phyloP scores from a whole-genome alignment of 2,797 vertebrate genomes.

The Galagoides demidoff region DNA sequence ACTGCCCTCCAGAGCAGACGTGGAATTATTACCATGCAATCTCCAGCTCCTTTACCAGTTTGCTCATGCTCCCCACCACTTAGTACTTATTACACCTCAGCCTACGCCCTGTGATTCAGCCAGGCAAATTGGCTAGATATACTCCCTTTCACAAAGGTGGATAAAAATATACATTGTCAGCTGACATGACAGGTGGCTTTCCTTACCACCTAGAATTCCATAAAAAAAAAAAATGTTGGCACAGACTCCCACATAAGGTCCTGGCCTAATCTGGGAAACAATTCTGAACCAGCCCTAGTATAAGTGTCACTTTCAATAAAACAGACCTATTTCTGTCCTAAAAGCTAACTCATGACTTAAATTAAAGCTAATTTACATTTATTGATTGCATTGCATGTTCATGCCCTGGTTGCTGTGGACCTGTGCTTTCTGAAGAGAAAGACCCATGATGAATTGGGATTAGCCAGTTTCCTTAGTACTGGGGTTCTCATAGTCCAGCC shows the following conservation, averaged over 20 bases:
- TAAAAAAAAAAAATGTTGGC: slow-evolving; percentile 39
- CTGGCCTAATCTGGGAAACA: slow-evolving; percentile 51
- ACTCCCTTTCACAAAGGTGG: slow-evolving; percentile 57
- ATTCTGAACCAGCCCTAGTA: background rate
- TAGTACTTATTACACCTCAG: slow-evolving; percentile 58
- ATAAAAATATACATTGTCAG: slow-evolving; percentile 71
- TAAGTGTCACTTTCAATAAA: background rate
- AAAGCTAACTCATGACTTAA: slow-evolving; percentile 26
- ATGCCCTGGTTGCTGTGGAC: background rate
- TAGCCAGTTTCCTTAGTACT: background rate
- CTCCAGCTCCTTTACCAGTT: background rate
- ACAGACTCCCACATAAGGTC: slow-evolving; percentile 44
- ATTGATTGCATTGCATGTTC: background rate
- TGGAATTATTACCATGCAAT: background rate
- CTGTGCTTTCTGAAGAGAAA: slow-evolving; percentile 11
- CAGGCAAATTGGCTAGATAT: slow-evolving; percentile 60
- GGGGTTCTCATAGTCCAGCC: background rate
- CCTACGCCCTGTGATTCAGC: slow-evolving; percentile 70
- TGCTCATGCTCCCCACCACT: background rate
- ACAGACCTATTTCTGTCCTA: slow-evolving; percentile 15
- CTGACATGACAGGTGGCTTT: slow-evolving; percentile 74
- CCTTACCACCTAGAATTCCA: slow-evolving; percentile 62
- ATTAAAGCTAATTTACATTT: slow-evolving; percentile 31
- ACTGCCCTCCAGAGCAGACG: background rate
- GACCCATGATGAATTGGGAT: background rate